A percentile compares a stretch with the other conserved stretches of the same genome.
phyloP scores from a whole-genome alignment of 2,888 invertebrate species.

The Clusia tigrina region DNA sequence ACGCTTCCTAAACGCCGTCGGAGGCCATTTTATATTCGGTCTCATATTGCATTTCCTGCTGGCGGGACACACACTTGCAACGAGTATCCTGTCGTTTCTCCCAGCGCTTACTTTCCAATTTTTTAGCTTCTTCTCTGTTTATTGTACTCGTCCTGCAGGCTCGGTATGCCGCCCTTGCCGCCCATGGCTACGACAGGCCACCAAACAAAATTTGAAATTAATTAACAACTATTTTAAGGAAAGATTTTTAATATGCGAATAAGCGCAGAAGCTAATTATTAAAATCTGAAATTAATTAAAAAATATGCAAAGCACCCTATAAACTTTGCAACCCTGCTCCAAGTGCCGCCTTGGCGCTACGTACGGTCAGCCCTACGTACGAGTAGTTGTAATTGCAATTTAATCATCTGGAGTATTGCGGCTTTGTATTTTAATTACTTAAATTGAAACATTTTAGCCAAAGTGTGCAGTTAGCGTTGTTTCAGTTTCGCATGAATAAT shows the following conservation, averaged over 20 bases:
- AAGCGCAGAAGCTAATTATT: too few species aligned
- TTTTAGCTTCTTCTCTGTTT: not conserved
- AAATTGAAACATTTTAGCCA: constrained; percentile 34
- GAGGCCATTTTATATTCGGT: constrained; percentile 40
- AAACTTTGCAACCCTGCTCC: not conserved
- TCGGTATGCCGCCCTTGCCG: not conserved
- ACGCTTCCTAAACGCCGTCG: constrained; percentile 32
- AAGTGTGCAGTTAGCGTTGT: constrained; percentile 23
- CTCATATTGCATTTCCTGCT: constrained; percentile 51
- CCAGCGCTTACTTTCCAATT: not conserved
- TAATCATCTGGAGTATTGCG: constrained; percentile 41
- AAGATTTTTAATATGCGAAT: not conserved
- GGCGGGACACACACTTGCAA: constrained; percentile 28
- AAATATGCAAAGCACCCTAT: constrained; percentile 1
- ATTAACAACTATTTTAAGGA: not conserved
- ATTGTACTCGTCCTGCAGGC: not conserved
- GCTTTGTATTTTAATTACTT: constrained; percentile 32
- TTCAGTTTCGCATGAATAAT: not conserved
- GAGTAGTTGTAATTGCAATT: constrained; percentile 43
- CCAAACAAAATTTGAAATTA: not conserved
- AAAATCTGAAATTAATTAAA: too few species aligned
- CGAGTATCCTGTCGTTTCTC: constrained; percentile 34
- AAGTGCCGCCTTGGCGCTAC: not conserved
- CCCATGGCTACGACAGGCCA: not conserved
- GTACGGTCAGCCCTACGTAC: not conserved